phyloP scores from a whole-genome alignment of 2,113 vertebrate genomes.

The Mormyrus iriodes region DNA sequence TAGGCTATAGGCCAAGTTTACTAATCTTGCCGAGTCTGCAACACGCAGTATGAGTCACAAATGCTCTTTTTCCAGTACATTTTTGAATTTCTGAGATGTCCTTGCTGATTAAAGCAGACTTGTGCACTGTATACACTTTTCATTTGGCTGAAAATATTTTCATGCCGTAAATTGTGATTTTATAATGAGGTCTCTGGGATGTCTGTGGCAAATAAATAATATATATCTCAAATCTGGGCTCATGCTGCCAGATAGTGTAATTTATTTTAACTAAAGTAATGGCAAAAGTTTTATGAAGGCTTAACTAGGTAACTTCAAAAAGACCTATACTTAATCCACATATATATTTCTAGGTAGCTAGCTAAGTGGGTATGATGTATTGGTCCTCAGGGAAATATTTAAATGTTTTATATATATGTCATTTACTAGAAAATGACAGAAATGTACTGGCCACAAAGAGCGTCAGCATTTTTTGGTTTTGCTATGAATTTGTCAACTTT shows the following conservation, averaged over 20 bases:
- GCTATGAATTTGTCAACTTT: not conserved
- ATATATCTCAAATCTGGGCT: not conserved
- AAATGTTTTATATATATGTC: not conserved
- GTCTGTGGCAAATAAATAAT: not conserved
- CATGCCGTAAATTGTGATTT: not conserved
- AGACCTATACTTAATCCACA: not conserved
- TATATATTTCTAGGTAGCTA: not conserved
- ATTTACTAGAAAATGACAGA: not conserved
- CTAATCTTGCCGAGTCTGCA: constrained; percentile 29
- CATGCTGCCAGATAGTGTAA: not conserved
- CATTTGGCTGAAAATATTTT: constrained; percentile 2
- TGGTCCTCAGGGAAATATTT: not conserved
- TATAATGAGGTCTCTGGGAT: not conserved
- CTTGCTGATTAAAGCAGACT: constrained; percentile 29
- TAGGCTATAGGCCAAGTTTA: constrained; percentile 25
- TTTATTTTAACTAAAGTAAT: not conserved
- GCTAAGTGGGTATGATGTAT: not conserved
- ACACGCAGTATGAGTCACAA: constrained; percentile 51
- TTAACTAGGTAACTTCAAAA: not conserved
- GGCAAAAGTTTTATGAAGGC: not conserved
- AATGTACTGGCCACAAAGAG: not conserved
- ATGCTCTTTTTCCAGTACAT: constrained; percentile 46
- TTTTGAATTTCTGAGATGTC: constrained; percentile 35
- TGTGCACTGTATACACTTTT: constrained; percentile 10
- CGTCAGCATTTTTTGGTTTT: not conserved